Evolutionary conservation across 2,113 vertebrate genomes (phyloP), one percentile per base, ranked within the genome.

Genomic region (Taurulus bubalis): DNA sequence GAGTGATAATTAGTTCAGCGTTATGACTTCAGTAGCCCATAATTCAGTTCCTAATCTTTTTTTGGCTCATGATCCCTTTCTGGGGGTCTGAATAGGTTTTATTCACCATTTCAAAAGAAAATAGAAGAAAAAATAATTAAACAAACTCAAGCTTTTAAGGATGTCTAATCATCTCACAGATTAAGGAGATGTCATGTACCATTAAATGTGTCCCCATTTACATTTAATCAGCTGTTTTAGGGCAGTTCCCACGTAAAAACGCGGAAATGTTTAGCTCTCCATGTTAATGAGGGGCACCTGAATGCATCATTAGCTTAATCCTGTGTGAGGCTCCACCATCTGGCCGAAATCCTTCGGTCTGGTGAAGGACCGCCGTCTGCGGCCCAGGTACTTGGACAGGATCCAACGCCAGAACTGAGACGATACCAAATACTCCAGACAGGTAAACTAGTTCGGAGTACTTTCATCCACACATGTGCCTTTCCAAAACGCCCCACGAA

Each of bases 241-340:
- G 69, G 36, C 6, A 32, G 68, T 8, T 0, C 63, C 24, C 26
- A 15, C 2, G 4, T 36, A 10, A 20, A 36, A 40, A 32, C 8
- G 8, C 20, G 38, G 22, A 49, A 38, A 34, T 72, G 59, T 72
- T 34, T 20, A 34, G 7, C 2, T 73, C 65, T 47, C 30, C 59
- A 28, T 1, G 3, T 49, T 67, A 75, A 82, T 63, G 79, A 70
- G 79, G 55, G 8, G n/a, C 28, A 14, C 18, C 62, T 68, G 56
- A 63, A 72, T 63, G 76, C 74, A 28, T 77, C 72, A 56, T 73
- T 77, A 66, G 16, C 75, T 70, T 12, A 60, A 59, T 30, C 65
- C 60, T 62, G 68, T 40, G 18, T n/a, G 47, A 64, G 70, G 5
- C 34, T 75, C 56, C 36, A 71, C 78, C 66, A 84, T 82, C 82